Evolutionary conservation across 2,113 vertebrate species (phyloP), one percentile per base, ranked within the genome.

Genomic region (Odobenus rosmarus): DNA sequence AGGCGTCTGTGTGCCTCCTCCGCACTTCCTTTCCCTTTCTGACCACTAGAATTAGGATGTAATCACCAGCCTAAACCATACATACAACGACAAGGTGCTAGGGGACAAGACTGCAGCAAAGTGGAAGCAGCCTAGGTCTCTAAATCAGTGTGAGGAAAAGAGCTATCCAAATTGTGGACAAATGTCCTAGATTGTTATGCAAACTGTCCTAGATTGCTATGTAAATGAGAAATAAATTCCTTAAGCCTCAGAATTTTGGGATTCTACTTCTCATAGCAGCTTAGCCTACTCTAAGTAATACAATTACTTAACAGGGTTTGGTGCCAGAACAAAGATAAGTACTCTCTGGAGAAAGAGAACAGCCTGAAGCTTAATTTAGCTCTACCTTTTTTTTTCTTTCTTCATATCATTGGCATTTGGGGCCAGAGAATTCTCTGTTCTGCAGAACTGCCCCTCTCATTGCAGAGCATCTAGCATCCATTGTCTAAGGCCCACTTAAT

Each of bases 301-400:
- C 8, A 61, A 67, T 59, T 26, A 87, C n/a, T 67, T 87, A 18
- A 72, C 28, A 69, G 42, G 42, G 36, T 84, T 72, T 95, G 86
- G 53, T 42, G 39, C 21, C 26, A 67, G 74, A 83, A 23, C 85
- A 95, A 92, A 96, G 18, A 92, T 8, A 84, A 90, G 93, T 14
- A 14, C 36, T 77, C 55, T 86, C 39, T 61, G 72, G n/a, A 88
- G 64, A 95, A 97, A 92, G 79, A 82, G 16, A 90, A 90, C 9
- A 67, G 46, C 57, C 46, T 62, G 64, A 72, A 53, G 33, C 31
- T 80, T 77, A 61, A 71, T 71, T 89, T 67, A 57, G 31, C 61
- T 42, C 21, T 46, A 67, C 5, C 5, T 24, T 57, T 69, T 67
- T 93, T 76, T 71, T 80, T 86, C 51, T 79, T 61, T 53, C 62